Conservation (phyloP, 2,888 invertebrate species). For the Pollenia labialis region DNA sequence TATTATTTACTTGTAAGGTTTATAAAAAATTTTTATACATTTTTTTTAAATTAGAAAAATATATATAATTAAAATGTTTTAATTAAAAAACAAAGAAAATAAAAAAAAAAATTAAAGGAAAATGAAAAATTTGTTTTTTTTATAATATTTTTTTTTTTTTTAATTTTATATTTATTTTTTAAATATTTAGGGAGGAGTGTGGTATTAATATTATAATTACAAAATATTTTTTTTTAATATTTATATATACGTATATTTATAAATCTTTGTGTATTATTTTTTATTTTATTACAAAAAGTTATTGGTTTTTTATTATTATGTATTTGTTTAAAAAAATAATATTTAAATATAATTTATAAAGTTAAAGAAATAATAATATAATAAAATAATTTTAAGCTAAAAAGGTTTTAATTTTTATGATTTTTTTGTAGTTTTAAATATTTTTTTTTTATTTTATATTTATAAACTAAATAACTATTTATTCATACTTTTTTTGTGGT, state of each 20-base stretch:
- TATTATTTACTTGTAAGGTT: conserved; percentile 26
- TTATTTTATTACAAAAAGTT: conserved; percentile 67
- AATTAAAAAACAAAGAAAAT: conserved; percentile 35
- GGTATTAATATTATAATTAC: conserved; percentile 71
- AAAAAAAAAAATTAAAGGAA: conserved; percentile 35
- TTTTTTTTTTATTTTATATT: conserved; percentile 59
- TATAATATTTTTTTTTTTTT: conserved; percentile 14
- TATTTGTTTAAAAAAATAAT: conserved; percentile 61
- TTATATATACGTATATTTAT: conserved; percentile 51
- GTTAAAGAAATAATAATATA: conserved; percentile 65
- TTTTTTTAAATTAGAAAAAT: neutral
- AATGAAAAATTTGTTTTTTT: conserved; percentile 14
- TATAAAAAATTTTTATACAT: conserved; percentile 53
- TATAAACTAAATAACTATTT: conserved; percentile 74
- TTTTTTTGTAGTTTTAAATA: conserved; percentile 50
- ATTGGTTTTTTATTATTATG: conserved; percentile 53
- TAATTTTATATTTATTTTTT: conserved; percentile 21
- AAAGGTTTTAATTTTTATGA: conserved; percentile 52
- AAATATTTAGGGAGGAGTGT: conserved; percentile 60
- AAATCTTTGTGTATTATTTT: conserved; percentile 33
- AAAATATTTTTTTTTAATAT: conserved; percentile 65
- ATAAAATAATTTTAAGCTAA: conserved; percentile 73
- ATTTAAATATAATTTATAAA: conserved; percentile 64
- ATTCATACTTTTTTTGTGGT: conserved; percentile 38
- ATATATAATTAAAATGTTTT: neutral